Percentiles rank a stretch among this genome's conserved stretches.
Evolutionary conservation across 2,797 vertebrate genomes (phyloP).

Genomic region (Pangasius mekongensis): DNA sequence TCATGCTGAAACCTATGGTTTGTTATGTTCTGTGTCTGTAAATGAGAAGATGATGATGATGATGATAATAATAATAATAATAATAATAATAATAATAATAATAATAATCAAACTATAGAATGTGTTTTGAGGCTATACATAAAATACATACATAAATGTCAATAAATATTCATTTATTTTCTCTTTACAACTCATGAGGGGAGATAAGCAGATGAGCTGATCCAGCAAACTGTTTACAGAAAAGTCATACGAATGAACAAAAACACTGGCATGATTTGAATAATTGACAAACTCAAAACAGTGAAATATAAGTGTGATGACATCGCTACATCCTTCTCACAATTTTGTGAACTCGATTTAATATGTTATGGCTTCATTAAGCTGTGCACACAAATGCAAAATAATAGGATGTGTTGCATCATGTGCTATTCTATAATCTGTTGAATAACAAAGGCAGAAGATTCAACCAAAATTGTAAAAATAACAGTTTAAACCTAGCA

Average conservation of each 20-base stretch:
- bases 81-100: too few relatives aligned
- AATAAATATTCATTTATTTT: background rate
- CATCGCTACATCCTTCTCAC: background rate
- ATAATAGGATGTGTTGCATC: background rate
- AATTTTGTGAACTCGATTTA: background rate
- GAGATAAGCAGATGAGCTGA: background rate
- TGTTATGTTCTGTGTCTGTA: too few relatives aligned
- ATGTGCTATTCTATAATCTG: background rate
- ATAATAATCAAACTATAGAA: too few relatives aligned
- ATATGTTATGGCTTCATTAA: background rate
- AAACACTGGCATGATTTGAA: background rate
- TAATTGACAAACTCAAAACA: background rate
- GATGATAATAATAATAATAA: too few relatives aligned
- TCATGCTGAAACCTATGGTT: background rate
- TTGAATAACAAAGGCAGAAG: background rate
- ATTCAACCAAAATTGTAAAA: background rate
- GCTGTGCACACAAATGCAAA: background rate
- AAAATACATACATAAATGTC: too few relatives aligned
- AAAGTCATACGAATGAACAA: background rate
- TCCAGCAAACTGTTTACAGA: background rate
- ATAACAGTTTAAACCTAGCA: background rate
- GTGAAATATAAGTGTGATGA: background rate
- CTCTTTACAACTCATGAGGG: background rate
- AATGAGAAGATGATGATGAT: too few relatives aligned
- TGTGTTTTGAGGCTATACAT: too few relatives aligned